Evolutionary conservation across 2,797 vertebrate genomes (phyloP).

Genomic region (Setipinna tenuifilis): DNA sequence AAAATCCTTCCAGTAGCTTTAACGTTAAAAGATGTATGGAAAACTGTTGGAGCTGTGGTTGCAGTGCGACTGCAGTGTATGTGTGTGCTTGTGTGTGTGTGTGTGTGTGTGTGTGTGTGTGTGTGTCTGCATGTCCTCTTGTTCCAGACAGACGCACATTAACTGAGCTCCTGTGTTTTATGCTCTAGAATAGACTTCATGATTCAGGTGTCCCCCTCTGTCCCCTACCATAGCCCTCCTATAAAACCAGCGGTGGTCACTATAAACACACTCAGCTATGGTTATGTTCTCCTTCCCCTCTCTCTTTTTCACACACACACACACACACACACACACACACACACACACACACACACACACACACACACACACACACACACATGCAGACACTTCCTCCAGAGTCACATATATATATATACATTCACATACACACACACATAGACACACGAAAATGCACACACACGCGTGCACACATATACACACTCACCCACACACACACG

Average conservation of each 20-base stretch:
- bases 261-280: constrained; percentile 34
- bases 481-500: not conserved
- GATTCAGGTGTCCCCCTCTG: constrained; percentile 16
- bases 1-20: not conserved
- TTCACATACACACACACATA: not conserved
- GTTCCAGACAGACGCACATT: constrained; percentile 13
- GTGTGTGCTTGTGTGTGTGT: not conserved
- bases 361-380: not conserved
- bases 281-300: constrained; percentile 56
- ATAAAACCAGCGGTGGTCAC: constrained; percentile 10
- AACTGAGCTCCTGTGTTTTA: constrained; percentile 17
- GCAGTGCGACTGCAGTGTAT: not conserved
- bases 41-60: not conserved
- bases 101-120: not conserved
- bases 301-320: not conserved
- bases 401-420: not conserved
- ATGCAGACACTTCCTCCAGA: not conserved
- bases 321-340: not conserved
- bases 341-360: not conserved
- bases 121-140: not conserved
- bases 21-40: not conserved
- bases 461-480: not conserved
- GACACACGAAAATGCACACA: not conserved
- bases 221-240: not conserved
- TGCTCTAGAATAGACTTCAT: not conserved